phyloP scores from a whole-genome alignment of 2,888 invertebrate species.

The Eretmocerus hayati region DNA sequence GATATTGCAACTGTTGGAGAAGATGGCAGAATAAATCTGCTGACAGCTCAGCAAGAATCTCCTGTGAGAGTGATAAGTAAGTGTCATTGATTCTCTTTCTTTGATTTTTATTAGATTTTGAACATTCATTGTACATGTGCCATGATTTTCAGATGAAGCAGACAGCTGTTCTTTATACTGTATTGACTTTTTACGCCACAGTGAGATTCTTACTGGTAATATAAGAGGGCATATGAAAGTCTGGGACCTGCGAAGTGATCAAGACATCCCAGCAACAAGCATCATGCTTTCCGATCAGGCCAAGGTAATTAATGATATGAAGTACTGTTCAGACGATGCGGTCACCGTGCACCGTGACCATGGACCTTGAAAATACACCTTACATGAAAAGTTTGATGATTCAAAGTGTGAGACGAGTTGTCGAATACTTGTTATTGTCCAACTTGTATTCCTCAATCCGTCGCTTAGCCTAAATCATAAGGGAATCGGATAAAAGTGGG shows the following conservation, averaged over 20 bases:
- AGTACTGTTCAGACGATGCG: too few relatives aligned
- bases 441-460: too few relatives aligned
- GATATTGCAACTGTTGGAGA: slow-evolving; percentile 79
- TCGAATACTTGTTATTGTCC: too few relatives aligned
- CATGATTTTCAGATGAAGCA: slow-evolving; percentile 53
- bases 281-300: slow-evolving; percentile 65
- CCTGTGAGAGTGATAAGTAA: slow-evolving; percentile 52
- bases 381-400: too few relatives aligned
- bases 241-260: slow-evolving; percentile 69
- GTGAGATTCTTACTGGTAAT: slow-evolving; percentile 76
- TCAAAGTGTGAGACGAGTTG: too few relatives aligned
- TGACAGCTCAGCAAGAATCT: slow-evolving; percentile 50
- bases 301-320: slow-evolving; percentile 31
- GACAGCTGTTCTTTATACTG: slow-evolving; percentile 78
- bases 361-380: too few relatives aligned
- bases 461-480: too few relatives aligned
- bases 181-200: slow-evolving; percentile 67
- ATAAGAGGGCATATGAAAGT: slow-evolving; percentile 84
- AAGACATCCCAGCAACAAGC: slow-evolving; percentile 59
- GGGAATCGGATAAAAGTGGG: too few relatives aligned
- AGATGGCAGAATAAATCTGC: slow-evolving; percentile 64
- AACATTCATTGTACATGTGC: not conserved
- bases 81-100: not conserved
- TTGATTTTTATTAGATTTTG: not conserved
- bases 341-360: too few relatives aligned